These are phyloP conservation scores for Chromobotia macracanthus DNA, from an alignment of 2,797 vertebrate species.

Conservation along the genomic window DNA sequence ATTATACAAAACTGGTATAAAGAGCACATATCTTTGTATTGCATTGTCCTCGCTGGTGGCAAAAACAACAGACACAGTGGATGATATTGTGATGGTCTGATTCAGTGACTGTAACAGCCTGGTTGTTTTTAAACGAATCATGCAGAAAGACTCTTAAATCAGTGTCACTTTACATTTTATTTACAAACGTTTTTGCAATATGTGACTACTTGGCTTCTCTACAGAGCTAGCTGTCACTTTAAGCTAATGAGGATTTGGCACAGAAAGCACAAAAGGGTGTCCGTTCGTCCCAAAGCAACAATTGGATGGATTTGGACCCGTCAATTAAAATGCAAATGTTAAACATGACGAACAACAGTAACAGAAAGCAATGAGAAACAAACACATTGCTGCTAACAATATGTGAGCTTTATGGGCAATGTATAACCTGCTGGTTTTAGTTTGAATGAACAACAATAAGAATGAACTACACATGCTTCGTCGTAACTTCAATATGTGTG, in stretches of 20 bases:
- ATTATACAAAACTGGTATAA: neutral
- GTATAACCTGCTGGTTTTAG: neutral
- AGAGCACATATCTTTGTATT: neutral
- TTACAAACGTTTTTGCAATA: neutral
- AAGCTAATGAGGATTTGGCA: neutral
- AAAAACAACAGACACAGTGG: neutral
- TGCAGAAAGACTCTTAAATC: neutral
- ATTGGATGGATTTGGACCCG: conserved; percentile 3
- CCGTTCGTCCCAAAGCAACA: neutral
- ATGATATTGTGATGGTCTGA: too few species aligned
- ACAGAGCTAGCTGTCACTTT: conserved; percentile 30
- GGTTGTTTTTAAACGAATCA: too few species aligned
- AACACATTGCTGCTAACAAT: neutral
- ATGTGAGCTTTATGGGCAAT: neutral
- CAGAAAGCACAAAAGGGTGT: neutral
- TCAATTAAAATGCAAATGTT: conserved; percentile 17
- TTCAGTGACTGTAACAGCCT: too few species aligned
- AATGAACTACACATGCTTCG: neutral
- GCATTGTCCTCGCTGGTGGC: neutral
- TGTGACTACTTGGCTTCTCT: neutral
- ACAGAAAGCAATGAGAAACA: neutral
- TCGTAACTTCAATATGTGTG: conserved; percentile 1
- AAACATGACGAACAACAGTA: neutral
- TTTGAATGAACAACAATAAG: neutral
- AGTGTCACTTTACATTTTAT: conserved; percentile 24